Conservation (phyloP, 2,113 vertebrate species). For the Melanocharis versteri region DNA sequence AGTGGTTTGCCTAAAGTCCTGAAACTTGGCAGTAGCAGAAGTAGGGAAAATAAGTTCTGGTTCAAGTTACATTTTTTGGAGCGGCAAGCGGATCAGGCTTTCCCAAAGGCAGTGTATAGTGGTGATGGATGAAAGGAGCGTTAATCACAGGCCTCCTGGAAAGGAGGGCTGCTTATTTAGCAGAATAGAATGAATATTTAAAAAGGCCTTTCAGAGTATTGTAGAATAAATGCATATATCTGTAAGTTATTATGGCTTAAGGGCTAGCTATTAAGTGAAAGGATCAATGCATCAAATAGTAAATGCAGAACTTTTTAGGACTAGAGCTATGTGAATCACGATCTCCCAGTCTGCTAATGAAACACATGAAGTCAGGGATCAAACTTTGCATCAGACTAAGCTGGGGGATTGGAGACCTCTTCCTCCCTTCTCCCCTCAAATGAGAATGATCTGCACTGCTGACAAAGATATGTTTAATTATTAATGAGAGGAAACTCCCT, state of each 20-base stretch:
- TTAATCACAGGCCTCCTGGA: constrained; percentile 59
- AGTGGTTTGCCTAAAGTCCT: constrained; percentile 39
- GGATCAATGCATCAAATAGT: constrained; percentile 58
- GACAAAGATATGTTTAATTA: not conserved
- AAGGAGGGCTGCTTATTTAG: constrained; percentile 60
- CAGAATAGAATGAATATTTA: constrained; percentile 64
- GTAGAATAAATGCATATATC: constrained; percentile 65
- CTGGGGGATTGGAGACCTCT: not conserved
- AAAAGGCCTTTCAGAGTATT: constrained; percentile 57
- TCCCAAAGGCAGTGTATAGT: constrained; percentile 26
- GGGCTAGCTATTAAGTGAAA: constrained; percentile 52
- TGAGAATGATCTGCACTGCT: not conserved
- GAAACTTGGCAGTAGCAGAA: constrained; percentile 7
- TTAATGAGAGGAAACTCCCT: not conserved
- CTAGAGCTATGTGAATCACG: not conserved
- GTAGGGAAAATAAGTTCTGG: constrained; percentile 5
- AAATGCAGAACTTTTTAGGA: constrained; percentile 41
- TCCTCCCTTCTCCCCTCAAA: not conserved
- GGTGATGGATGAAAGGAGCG: constrained; percentile 27
- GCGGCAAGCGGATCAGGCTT: constrained; percentile 5
- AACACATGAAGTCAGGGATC: not conserved
- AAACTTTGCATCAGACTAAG: not conserved
- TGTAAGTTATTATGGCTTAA: constrained; percentile 61
- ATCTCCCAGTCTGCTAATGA: not conserved
- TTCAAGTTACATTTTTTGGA: constrained; percentile 23